Evolutionary conservation across 2,888 invertebrate species (phyloP), one percentile per base, ranked within the genome.

Genomic region (Acleris sparsana): DNA sequence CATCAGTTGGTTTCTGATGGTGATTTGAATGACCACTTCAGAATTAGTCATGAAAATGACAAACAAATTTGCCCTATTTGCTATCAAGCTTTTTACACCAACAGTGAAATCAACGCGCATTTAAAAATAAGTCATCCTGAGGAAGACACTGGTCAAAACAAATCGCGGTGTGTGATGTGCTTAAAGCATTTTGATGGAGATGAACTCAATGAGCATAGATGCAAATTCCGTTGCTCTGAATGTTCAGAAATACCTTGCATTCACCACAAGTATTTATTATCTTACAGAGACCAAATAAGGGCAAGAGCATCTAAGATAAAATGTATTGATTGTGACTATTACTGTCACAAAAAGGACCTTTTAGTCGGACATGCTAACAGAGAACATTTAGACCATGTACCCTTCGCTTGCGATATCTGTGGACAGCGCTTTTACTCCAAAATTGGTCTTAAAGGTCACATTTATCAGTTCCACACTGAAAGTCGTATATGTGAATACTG

Each of bases 301-400:
- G 80, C 73, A 22, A 79, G 80, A 62, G 70, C 70, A 0, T 72
- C 73, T 3, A 78, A 77, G 60, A 75, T 85, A 3, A 76, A 76
- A 66, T 87, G 86, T 60, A 61, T 79, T 3, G 84, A 85, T 70
- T 87, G 86, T 62, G 82, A 85, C 59, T 86, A 82, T 67, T 75
- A 76, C 0, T 84, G 83, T 17, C 75, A 78, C 11, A 75, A 82
- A 20, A 85, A 84, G 51, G 82, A 83, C 55, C 78, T 82, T 51
- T 69, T 87, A 5, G 78, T 87, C 1, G 75, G 77, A 0, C 87
- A 87, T 67, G 80, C 76, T 0, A 87, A 87, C 53, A 72, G 85
- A 18, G 84, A 83, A 62, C 87, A 87, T 74, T 78, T 87, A 49
- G 77, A 85, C 17, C 78, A 84, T 62, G 83, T 83, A 62, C 86